A percentile compares a stretch with the other conserved stretches of the same genome.
These are phyloP conservation scores for Sebastes iracundus DNA, from an alignment of 2,797 vertebrate species.

Conservation along the genomic window DNA sequence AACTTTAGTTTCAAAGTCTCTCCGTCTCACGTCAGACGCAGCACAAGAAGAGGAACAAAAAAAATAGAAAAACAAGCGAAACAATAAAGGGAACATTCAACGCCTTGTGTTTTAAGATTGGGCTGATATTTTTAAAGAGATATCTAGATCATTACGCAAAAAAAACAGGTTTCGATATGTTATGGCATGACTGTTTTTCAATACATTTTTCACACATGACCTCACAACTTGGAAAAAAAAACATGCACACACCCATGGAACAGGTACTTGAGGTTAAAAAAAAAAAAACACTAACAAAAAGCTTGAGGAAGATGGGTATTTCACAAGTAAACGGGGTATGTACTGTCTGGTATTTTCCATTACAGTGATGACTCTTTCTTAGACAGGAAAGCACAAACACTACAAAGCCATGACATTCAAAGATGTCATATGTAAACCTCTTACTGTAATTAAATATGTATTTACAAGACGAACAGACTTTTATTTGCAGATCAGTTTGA, in stretches of 20 bases:
- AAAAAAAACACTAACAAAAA: constrained; percentile 52
- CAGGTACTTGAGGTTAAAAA: constrained; percentile 82
- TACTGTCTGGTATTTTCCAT: constrained; percentile 54
- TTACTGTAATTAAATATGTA: not conserved
- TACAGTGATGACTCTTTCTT: not conserved
- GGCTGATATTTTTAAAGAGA: constrained; percentile 52
- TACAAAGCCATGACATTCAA: not conserved
- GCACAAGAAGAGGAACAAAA: constrained; percentile 39
- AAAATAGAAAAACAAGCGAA: constrained; percentile 29
- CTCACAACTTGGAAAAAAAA: constrained; percentile 78
- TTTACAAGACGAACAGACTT: not conserved
- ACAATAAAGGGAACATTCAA: constrained; percentile 58
- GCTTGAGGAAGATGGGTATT: constrained; percentile 46
- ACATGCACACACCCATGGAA: constrained; percentile 90
- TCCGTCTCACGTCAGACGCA: constrained; percentile 56
- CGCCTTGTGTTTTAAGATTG: constrained; percentile 59
- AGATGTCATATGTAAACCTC: not conserved
- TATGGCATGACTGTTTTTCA: constrained; percentile 95
- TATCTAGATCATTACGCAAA: constrained; percentile 88
- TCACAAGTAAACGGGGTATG: constrained; percentile 52
- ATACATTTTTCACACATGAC: constrained; percentile 96
- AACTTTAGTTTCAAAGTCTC: constrained; percentile 69
- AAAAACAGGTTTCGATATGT: constrained; percentile 95
- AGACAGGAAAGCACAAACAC: not conserved
- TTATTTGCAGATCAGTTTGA: not conserved